phyloP scores from a whole-genome alignment of 2,113 vertebrate genomes.

The Pomatostomus ruficeps region DNA sequence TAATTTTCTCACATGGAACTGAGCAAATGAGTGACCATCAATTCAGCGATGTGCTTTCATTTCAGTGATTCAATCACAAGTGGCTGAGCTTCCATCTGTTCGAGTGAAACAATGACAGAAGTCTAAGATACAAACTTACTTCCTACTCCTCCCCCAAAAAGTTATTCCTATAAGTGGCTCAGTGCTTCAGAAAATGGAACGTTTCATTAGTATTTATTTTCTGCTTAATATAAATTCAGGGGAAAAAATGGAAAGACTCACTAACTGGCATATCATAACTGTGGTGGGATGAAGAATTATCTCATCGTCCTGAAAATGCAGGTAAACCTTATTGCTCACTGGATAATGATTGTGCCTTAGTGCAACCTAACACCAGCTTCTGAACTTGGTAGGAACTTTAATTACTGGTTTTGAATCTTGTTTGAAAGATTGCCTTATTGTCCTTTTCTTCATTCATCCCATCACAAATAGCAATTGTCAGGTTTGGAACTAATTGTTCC shows the following conservation, averaged over 20 bases:
- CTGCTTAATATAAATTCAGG: not conserved
- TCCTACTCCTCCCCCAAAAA: not conserved
- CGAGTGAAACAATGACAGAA: not conserved
- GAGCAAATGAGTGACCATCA: not conserved
- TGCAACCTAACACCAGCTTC: not conserved
- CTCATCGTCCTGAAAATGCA: not conserved
- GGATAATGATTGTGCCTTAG: not conserved
- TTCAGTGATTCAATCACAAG: conserved; percentile 2
- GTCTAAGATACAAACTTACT: not conserved
- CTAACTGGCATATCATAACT: not conserved
- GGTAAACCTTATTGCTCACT: not conserved
- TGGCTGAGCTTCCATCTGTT: conserved; percentile 19
- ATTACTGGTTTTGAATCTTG: not conserved
- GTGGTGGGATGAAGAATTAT: not conserved
- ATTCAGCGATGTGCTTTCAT: not conserved
- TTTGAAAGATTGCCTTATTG: not conserved
- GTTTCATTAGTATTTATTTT: conserved; percentile 1
- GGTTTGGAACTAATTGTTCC: not conserved
- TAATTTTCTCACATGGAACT: not conserved
- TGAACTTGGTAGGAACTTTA: not conserved
- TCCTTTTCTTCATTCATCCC: not conserved
- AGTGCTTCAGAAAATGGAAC: not conserved
- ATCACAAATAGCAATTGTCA: not conserved
- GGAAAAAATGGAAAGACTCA: not conserved
- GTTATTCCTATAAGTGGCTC: not conserved